These are phyloP conservation scores for Pangasianodon hypophthalmus DNA, from an alignment of 2,113 vertebrate species.

Conservation along the genomic window DNA sequence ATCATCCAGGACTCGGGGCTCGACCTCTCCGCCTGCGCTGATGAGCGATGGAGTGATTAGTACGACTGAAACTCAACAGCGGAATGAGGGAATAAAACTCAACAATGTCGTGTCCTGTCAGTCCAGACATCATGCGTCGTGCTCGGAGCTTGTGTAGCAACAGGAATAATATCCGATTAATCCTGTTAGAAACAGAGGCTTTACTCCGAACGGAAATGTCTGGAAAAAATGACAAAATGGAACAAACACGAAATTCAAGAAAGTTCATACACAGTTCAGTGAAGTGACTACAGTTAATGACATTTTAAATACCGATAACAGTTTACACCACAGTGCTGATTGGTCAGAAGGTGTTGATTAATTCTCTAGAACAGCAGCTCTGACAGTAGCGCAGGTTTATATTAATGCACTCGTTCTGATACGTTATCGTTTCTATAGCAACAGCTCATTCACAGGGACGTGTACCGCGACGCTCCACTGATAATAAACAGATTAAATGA, in stretches of 20 bases:
- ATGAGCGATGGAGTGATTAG: constrained; percentile 60
- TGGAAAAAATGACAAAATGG: too few relatives aligned
- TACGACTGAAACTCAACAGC: constrained; percentile 3
- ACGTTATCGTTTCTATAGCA: background rate
- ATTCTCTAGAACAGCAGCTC: background rate
- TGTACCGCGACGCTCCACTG: background rate
- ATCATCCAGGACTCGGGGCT: constrained; percentile 29
- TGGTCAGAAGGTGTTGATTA: background rate
- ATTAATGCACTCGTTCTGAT: background rate
- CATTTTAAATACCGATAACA: background rate
- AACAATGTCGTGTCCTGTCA: too few relatives aligned
- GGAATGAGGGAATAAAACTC: too few relatives aligned
- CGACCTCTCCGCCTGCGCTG: constrained; percentile 49
- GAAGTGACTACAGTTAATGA: background rate
- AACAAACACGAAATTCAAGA: background rate
- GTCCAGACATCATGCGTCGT: background rate
- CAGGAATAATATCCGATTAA: background rate
- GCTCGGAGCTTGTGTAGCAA: background rate
- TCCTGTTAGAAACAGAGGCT: background rate
- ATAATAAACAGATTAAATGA: background rate
- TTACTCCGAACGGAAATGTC: background rate
- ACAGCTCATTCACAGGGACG: background rate
- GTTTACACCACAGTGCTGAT: background rate
- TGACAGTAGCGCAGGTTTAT: background rate
- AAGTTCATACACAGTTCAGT: background rate